Conservation (phyloP, 1,140 invertebrate genomes). For the Cylas formicarius region DNA sequence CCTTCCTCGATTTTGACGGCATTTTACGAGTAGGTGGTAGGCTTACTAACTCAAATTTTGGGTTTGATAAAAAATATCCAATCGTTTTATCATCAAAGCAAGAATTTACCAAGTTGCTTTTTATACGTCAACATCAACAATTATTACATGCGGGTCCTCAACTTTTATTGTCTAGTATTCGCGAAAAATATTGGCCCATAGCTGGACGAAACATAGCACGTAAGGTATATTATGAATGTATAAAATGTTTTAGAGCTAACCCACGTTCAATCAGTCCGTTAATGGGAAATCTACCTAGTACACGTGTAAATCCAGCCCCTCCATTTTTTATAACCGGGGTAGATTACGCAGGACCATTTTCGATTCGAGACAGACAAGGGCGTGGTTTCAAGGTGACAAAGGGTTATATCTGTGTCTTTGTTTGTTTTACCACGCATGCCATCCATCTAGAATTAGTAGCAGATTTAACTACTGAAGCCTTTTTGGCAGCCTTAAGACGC, state of each 20-base stretch:
- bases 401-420: slow-evolving; percentile 32
- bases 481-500: slow-evolving; percentile 27
- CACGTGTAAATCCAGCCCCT: slow-evolving; percentile 26
- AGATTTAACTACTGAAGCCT: slow-evolving; percentile 27
- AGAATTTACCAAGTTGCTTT: slow-evolving; percentile 25
- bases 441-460: slow-evolving; percentile 37
- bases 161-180: slow-evolving; percentile 20
- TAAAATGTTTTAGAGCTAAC: slow-evolving; percentile 16
- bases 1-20: slow-evolving; percentile 33
- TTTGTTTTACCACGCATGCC: slow-evolving; percentile 33
- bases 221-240: slow-evolving; percentile 17
- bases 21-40: slow-evolving; percentile 42
- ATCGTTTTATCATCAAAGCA: slow-evolving; percentile 30
- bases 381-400: slow-evolving; percentile 24
- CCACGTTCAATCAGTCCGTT: slow-evolving; percentile 4
- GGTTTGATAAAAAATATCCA: slow-evolving; percentile 30
- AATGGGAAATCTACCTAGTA: slow-evolving; percentile 38
- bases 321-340: slow-evolving; percentile 32
- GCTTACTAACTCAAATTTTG: slow-evolving; percentile 29
- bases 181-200: slow-evolving; percentile 26
- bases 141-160: slow-evolving; percentile 31
- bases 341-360: slow-evolving; percentile 36
- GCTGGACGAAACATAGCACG: slow-evolving; percentile 15
- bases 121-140: slow-evolving; percentile 25
- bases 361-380: slow-evolving; percentile 25